Evolutionary conservation across 1,140 invertebrate species (phyloP).

Genomic region (Manduca sexta): DNA sequence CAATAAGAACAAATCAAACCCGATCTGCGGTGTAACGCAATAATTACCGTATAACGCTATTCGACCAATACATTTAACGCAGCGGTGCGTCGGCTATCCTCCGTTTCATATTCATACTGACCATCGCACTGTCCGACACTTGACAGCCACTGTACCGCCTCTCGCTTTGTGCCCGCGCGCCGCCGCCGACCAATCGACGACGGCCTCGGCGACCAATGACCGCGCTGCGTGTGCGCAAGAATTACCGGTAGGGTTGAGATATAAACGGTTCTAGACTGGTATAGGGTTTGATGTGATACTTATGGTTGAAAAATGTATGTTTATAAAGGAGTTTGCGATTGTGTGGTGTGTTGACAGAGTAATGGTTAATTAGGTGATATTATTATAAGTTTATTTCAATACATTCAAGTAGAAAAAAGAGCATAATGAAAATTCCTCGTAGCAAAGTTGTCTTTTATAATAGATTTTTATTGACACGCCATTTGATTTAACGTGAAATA

Average conservation of each 20-base stretch:
- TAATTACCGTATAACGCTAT: background rate
- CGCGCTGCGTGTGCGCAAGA: conserved; percentile 37
- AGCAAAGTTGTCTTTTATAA: too few relatives aligned
- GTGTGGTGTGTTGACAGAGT: too few relatives aligned
- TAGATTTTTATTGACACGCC: too few relatives aligned
- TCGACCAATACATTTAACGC: conserved; percentile 7
- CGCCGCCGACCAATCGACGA: conserved; percentile 31
- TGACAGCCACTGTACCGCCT: conserved; percentile 51
- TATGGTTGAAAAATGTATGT: too few relatives aligned
- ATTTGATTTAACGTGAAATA: too few relatives aligned
- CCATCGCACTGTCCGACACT: conserved; percentile 27
- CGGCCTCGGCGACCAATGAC: conserved; percentile 45
- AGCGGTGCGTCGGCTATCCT: background rate
- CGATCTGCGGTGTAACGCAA: background rate
- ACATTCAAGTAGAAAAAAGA: too few relatives aligned
- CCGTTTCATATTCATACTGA: conserved; percentile 45
- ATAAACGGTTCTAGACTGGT: too few relatives aligned
- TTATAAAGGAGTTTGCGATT: too few relatives aligned
- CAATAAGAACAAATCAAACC: background rate
- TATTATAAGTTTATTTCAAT: too few relatives aligned
- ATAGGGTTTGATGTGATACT: too few relatives aligned
- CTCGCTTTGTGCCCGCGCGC: conserved; percentile 49
- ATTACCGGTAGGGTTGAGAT: conserved; percentile 39
- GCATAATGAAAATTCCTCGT: too few relatives aligned
- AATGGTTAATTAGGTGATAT: too few relatives aligned